phyloP scores from a whole-genome alignment of 2,888 invertebrate species.

The Dione vanillae region DNA sequence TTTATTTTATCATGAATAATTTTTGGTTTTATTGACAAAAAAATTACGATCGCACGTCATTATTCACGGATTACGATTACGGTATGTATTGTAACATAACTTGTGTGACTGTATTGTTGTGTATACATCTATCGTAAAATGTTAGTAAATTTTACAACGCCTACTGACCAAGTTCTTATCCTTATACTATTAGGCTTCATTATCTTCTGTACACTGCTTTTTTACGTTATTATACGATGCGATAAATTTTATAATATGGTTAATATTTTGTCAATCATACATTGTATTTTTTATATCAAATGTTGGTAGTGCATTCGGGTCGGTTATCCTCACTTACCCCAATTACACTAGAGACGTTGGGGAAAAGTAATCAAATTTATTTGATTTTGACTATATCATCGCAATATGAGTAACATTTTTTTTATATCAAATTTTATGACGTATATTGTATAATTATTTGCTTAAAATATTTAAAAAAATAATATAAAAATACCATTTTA shows the following conservation, averaged over 20 bases:
- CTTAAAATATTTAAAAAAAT: neutral
- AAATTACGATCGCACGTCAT: too few relatives aligned
- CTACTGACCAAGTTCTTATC: neutral
- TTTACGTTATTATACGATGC: neutral
- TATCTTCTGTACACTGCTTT: too few relatives aligned
- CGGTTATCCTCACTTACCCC: conserved; percentile 22
- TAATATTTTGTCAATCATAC: conserved; percentile 17
- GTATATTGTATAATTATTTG: neutral
- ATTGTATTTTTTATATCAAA: conserved; percentile 14
- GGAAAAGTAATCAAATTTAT: conserved; percentile 29
- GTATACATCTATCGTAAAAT: too few relatives aligned
- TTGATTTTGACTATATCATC: conserved; percentile 12
- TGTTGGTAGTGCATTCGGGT: conserved; percentile 3
- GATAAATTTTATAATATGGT: conserved; percentile 25
- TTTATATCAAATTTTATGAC: neutral
- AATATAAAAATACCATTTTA: too few relatives aligned
- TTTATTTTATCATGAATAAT: too few relatives aligned
- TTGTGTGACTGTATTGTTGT: too few relatives aligned
- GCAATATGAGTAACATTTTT: conserved; percentile 9
- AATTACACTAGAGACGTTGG: conserved; percentile 30
- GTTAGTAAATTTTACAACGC: neutral
- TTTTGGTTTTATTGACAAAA: too few relatives aligned
- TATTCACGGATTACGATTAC: too few relatives aligned
- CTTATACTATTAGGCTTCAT: too few relatives aligned
- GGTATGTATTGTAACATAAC: too few relatives aligned